Percentiles rank a stretch among this genome's conserved stretches.
Conservation (phyloP, 1,140 invertebrate species). For the Solenopsis invicta region DNA sequence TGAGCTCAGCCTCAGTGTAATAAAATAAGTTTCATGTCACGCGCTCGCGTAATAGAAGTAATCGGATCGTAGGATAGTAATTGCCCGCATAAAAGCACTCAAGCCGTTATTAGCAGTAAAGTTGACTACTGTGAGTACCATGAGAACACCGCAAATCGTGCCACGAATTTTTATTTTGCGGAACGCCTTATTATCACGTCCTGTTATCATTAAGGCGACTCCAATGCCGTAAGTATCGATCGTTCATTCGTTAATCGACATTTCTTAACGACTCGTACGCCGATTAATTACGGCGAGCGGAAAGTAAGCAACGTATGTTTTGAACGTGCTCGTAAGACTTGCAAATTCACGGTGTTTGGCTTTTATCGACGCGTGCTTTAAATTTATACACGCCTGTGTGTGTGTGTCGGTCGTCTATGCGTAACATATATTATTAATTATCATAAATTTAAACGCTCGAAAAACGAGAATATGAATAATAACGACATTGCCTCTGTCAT, state of each 20-base stretch:
- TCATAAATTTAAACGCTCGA: constrained; percentile 34
- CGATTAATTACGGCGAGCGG: constrained; percentile 26
- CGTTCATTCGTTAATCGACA: not conserved
- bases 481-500: not conserved
- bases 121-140: not conserved
- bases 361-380: constrained; percentile 2
- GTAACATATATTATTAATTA: constrained; percentile 50
- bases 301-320: not conserved
- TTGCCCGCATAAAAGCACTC: not conserved
- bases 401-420: not conserved
- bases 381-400: not conserved
- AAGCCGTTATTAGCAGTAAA: not conserved
- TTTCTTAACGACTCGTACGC: not conserved
- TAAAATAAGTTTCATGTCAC: not conserved
- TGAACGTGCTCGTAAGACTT: constrained; percentile 13
- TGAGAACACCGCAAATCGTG: not conserved
- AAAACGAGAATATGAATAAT: not conserved
- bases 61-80: not conserved
- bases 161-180: not conserved
- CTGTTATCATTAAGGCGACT: not conserved
- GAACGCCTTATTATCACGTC: not conserved
- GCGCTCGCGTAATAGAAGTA: not conserved
- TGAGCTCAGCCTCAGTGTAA: not conserved
- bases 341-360: not conserved
- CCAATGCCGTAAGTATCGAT: not conserved